phyloP scores from a whole-genome alignment of 2,888 invertebrate genomes.

The Calliopum simillimum region DNA sequence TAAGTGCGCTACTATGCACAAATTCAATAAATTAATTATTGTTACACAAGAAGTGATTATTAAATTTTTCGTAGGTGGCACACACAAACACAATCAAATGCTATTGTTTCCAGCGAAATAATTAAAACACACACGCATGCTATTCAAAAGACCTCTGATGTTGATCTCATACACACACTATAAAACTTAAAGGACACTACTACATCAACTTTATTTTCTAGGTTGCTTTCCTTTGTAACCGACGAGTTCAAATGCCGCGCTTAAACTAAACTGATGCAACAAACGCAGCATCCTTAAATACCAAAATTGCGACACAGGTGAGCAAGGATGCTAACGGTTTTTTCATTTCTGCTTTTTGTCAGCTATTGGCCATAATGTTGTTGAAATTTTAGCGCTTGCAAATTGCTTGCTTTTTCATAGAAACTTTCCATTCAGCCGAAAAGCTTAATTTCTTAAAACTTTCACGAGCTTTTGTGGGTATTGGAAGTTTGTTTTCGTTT shows the following conservation, averaged over 20 bases:
- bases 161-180: no score
- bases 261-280: conserved; percentile 60
- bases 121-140: no score
- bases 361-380: conserved; percentile 26
- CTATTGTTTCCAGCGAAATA: no score
- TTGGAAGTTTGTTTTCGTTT: conserved; percentile 35
- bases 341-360: conserved; percentile 15
- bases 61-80: no score
- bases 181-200: no score
- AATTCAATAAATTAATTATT: no score
- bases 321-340: conserved; percentile 33
- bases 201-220: no score
- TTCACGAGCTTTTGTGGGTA: conserved; percentile 28
- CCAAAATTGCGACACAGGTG: conserved; percentile 37
- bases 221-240: conserved; percentile 21
- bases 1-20: no score
- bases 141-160: no score
- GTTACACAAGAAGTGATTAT: no score
- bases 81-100: no score
- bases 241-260: conserved; percentile 61
- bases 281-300: conserved; percentile 66
- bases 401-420: conserved; percentile 1
- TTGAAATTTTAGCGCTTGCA: conserved; percentile 39
- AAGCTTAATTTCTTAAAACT: conserved; percentile 18
- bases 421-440: conserved; percentile 31